A percentile compares a stretch with the other conserved stretches of the same genome.
Conservation (phyloP, 2,888 invertebrate species). For the Lapara coniferarum region DNA sequence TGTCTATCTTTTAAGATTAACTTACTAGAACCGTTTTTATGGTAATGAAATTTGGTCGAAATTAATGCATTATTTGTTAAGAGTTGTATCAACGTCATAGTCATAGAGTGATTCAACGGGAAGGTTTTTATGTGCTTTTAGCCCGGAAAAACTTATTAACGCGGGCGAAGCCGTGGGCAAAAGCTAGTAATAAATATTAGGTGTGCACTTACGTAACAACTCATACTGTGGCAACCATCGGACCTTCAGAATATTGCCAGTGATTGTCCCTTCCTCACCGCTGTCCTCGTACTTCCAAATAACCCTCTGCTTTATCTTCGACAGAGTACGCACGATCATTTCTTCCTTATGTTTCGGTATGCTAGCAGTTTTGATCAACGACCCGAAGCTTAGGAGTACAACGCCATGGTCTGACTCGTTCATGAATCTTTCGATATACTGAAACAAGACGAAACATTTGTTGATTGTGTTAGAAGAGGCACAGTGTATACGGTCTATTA, state of each 20-base stretch:
- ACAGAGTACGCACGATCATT: conserved; percentile 85
- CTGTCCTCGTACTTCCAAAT: conserved; percentile 91
- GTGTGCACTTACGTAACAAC: conserved; percentile 83
- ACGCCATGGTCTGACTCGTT: conserved; percentile 87
- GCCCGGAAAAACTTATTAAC: no score
- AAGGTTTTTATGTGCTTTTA: no score
- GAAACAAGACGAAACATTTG: conserved; percentile 45
- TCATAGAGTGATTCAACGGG: no score
- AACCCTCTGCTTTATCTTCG: conserved; percentile 86
- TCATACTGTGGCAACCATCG: conserved; percentile 90
- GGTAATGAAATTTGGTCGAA: no score
- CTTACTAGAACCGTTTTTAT: no score
- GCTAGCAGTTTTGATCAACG: conserved; percentile 87
- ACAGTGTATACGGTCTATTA: no score
- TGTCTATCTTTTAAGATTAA: no score
- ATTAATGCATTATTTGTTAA: no score
- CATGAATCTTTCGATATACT: conserved; percentile 86
- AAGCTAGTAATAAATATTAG: no score
- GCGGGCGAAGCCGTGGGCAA: no score
- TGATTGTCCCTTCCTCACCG: conserved; percentile 63
- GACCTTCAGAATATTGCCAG: conserved; percentile 82
- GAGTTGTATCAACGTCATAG: no score
- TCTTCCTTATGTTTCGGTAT: conserved; percentile 85
- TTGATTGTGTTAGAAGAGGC: no score
- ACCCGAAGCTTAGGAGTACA: conserved; percentile 90